Evolutionary conservation across 2,797 vertebrate genomes (phyloP).

Genomic region (Poeciliopsis turneri): DNA sequence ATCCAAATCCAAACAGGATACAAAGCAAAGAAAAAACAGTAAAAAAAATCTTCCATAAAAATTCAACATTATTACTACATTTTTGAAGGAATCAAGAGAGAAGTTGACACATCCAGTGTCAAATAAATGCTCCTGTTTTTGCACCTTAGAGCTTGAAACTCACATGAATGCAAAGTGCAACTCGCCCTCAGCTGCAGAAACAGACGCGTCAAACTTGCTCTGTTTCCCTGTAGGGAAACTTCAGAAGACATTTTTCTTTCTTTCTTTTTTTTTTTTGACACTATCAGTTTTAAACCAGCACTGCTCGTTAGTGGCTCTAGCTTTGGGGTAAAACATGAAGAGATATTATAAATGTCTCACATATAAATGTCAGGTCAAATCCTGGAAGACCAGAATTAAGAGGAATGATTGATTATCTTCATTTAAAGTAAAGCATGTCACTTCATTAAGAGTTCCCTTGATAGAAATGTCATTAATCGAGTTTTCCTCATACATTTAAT

Average conservation of each 20-base stretch:
- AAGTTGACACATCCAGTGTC: slow-evolving; percentile 41
- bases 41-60: not conserved
- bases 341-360: slow-evolving; percentile 23
- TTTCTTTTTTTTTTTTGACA: slow-evolving; percentile 27
- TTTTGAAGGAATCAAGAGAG: slow-evolving; percentile 46
- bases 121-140: slow-evolving; percentile 50
- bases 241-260: slow-evolving; percentile 19
- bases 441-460: not conserved
- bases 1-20: not conserved
- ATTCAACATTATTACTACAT: not conserved
- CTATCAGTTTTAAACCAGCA: slow-evolving; percentile 37
- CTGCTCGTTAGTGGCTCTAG: slow-evolving; percentile 26
- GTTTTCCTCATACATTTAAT: not conserved
- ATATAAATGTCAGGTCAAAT: slow-evolving; percentile 21
- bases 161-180: slow-evolving; percentile 55
- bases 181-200: slow-evolving; percentile 32
- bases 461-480: not conserved
- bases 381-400: slow-evolving; percentile 11
- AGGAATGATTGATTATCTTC: not conserved
- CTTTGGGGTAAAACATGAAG: slow-evolving; percentile 32
- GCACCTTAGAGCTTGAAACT: slow-evolving; percentile 42
- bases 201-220: slow-evolving; percentile 35
- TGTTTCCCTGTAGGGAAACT: slow-evolving; percentile 40
- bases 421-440: not conserved
- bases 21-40: not conserved